Conservation (phyloP, 2,113 vertebrate species). For the Apteryx mantelli region DNA sequence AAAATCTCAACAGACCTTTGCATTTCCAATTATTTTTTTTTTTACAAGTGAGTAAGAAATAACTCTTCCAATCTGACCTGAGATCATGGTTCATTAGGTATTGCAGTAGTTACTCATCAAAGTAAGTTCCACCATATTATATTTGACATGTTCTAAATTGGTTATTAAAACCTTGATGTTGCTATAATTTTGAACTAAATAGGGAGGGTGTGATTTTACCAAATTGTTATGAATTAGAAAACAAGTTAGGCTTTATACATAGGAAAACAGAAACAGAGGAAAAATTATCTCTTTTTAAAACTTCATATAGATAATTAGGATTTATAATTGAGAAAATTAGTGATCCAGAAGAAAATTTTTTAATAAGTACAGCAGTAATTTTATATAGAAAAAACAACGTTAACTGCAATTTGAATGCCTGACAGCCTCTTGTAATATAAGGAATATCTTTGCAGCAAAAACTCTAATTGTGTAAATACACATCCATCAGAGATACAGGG, state of each 20-base stretch:
- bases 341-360: neutral
- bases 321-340: neutral
- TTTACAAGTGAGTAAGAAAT: neutral
- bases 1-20: neutral
- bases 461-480: neutral
- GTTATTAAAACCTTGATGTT: neutral
- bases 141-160: neutral
- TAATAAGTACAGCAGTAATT: neutral
- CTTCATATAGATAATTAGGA: neutral
- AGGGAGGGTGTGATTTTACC: neutral
- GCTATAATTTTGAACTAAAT: neutral
- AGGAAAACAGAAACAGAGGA: neutral
- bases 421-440: neutral
- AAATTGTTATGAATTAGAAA: neutral
- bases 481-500: rapidly evolving
- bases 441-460: neutral
- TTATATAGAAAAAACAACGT: neutral
- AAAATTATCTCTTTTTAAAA: neutral
- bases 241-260: neutral
- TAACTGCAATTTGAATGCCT: neutral
- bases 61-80: neutral
- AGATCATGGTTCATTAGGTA: neutral
- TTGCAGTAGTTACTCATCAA: neutral
- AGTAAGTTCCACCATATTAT: neutral
- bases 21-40: neutral